Evolutionary conservation across 1,140 invertebrate genomes (phyloP), one percentile per base, ranked within the genome.

Genomic region (Polypedilum vanderplanki): DNA sequence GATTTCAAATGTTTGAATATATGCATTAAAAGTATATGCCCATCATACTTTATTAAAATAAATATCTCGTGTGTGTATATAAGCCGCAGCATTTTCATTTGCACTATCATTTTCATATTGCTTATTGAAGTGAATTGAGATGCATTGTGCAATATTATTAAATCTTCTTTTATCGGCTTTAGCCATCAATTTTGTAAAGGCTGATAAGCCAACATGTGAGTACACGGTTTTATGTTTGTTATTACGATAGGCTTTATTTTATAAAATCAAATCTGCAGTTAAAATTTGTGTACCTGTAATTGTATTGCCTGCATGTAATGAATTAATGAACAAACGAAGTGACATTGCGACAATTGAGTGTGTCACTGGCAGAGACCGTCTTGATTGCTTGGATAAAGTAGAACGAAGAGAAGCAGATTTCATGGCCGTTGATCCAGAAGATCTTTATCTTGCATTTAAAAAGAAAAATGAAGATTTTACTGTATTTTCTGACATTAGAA

Each of bases 331-430:
- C 8, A 70, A 70, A 10, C 3, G 20, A 5, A 70, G 65, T 70
- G 20, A 70, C 4, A 70, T 70, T 20, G 65, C 73, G 8, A 73
- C 15, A 2, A 33, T 73, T 9, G 73, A 73, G 33, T 73, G 73
- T 40, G 10, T 73, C 15, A 17, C 73, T 73, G 73, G 24, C 15
- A 22, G 73, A 17, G 73, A 73, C 12, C 20, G 89, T 73, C 82
- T 90, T 75, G 90, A 92, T 46, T 96, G 93, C 79, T 86, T 95
- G 77, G 84, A 88, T 20, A 87, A 87, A 79, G 88, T 96, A 24
- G 87, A 90, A 70, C 85, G 88, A 77, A 87, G 89, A 64, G 86
- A 91, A 78, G 93, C 93, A 0, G 93, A 96, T 81, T 86, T 95
- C 24, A 88, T 90, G 17, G 89, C 90, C 12, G 87, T 91, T 0